Evolutionary conservation across 2,888 invertebrate species (phyloP).

Genomic region (Apantesis nais): DNA sequence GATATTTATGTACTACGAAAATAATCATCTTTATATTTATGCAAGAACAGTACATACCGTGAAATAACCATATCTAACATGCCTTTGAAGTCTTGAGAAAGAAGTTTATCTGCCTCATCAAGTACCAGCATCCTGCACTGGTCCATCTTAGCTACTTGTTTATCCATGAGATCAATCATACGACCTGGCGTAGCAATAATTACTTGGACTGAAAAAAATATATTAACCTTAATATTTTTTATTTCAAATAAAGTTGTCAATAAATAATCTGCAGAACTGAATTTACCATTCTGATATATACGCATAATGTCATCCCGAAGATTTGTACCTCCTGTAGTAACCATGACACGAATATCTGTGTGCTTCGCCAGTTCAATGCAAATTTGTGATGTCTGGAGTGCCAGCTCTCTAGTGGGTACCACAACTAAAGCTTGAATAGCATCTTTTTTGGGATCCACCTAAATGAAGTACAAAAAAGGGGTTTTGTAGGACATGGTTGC

Average conservation of each 20-base stretch:
- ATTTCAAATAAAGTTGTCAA: not conserved
- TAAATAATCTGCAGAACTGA: not conserved
- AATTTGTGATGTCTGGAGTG: conserved; percentile 99
- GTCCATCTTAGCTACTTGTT: conserved; percentile 96
- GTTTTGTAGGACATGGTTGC: conserved; percentile 3
- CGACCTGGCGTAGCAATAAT: conserved; percentile 99
- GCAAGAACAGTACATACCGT: conserved; percentile 57
- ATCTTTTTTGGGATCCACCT: conserved; percentile 94
- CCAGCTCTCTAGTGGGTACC: conserved; percentile 99
- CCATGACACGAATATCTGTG: conserved; percentile 99
- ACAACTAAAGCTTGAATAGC: conserved; percentile 98
- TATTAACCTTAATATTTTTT: not conserved
- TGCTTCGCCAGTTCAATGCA: conserved; percentile 99
- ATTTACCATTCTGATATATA: conserved; percentile 97
- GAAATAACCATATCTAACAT: conserved; percentile 99
- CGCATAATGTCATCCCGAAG: conserved; percentile 99
- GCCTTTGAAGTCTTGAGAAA: conserved; percentile 99
- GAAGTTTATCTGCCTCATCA: conserved; percentile 99
- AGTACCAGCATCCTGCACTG: conserved; percentile 98
- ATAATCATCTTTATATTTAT: not conserved
- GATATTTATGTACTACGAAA: not conserved
- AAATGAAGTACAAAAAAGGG: conserved; percentile 21
- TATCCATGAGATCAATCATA: conserved; percentile 99
- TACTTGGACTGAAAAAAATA: conserved; percentile 92
- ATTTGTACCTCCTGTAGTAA: conserved; percentile 99